Conservation (phyloP, 1,140 invertebrate species). For the Formica exsecta region DNA sequence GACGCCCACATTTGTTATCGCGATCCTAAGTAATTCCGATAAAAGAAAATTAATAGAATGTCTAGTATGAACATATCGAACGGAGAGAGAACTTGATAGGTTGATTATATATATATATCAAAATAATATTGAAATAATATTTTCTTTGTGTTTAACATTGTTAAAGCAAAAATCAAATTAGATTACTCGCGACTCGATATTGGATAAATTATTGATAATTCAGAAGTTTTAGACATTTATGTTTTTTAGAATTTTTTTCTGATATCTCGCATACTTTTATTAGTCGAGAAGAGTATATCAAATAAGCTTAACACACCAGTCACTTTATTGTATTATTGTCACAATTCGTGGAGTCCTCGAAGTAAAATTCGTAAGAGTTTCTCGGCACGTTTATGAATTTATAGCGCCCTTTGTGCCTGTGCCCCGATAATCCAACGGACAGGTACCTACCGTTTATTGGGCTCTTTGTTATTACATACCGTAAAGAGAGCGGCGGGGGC, state of each 20-base stretch:
- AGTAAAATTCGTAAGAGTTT: constrained; percentile 58
- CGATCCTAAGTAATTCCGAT: not conserved
- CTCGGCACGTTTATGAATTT: constrained; percentile 83
- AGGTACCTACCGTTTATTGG: constrained; percentile 82
- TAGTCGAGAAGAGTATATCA: not conserved
- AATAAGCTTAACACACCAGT: not conserved
- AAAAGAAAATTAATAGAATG: not conserved
- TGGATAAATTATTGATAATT: too few species aligned
- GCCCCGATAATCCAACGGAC: constrained; percentile 78
- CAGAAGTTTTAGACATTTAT: not conserved
- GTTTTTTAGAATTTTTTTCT: not conserved
- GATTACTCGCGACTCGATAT: too few species aligned
- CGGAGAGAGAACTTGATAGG: not conserved
- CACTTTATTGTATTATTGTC: constrained; percentile 80
- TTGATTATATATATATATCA: not conserved
- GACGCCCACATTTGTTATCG: not conserved
- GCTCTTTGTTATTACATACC: constrained; percentile 78
- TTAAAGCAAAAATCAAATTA: not conserved
- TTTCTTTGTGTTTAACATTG: not conserved
- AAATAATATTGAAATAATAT: not conserved
- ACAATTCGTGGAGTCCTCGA: constrained; percentile 55
- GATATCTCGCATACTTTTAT: not conserved
- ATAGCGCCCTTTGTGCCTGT: constrained; percentile 79
- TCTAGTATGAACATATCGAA: not conserved
- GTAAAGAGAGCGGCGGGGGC: constrained; percentile 54